Conservation (phyloP, 2,113 vertebrate species). For the Indicator indicator region DNA sequence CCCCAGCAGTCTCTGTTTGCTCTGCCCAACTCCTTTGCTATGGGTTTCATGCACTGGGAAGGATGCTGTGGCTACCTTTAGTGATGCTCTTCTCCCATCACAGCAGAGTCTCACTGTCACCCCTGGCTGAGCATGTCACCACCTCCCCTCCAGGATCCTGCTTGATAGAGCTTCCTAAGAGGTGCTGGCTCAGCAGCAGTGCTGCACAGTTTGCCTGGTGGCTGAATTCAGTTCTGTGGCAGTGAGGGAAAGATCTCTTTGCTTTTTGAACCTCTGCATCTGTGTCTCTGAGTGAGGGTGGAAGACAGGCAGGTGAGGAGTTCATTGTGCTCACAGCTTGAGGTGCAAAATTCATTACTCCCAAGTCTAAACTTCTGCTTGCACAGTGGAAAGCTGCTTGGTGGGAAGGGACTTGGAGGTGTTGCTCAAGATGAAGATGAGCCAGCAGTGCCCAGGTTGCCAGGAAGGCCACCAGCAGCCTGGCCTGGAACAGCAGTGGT, state of each 20-base stretch:
- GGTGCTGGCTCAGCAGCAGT: not conserved
- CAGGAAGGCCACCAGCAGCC: too few relatives aligned
- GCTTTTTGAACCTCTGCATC: not conserved
- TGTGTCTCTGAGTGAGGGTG: not conserved
- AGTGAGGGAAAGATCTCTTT: not conserved
- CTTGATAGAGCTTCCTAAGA: not conserved
- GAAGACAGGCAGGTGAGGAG: not conserved
- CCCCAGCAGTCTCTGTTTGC: not conserved
- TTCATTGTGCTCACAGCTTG: not conserved
- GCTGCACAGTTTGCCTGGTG: rapidly evolving
- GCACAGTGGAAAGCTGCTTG: not conserved
- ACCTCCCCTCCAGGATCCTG: not conserved
- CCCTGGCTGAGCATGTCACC: not conserved
- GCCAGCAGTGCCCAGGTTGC: too few relatives aligned
- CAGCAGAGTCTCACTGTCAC: not conserved
- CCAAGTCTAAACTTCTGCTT: not conserved
- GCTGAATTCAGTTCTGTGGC: not conserved
- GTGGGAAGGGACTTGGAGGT: too few relatives aligned
- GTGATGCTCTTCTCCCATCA: not conserved
- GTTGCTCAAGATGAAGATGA: too few relatives aligned
- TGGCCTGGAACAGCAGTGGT: too few relatives aligned
- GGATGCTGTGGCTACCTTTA: not conserved
- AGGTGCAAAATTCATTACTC: too few relatives aligned
- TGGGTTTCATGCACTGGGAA: not conserved
- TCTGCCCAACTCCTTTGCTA: not conserved